Percentiles rank a stretch among this genome's conserved stretches.
These are phyloP conservation scores for Aphidoletes aphidimyza DNA, from an alignment of 2,888 invertebrate species.

Conservation along the genomic window DNA sequence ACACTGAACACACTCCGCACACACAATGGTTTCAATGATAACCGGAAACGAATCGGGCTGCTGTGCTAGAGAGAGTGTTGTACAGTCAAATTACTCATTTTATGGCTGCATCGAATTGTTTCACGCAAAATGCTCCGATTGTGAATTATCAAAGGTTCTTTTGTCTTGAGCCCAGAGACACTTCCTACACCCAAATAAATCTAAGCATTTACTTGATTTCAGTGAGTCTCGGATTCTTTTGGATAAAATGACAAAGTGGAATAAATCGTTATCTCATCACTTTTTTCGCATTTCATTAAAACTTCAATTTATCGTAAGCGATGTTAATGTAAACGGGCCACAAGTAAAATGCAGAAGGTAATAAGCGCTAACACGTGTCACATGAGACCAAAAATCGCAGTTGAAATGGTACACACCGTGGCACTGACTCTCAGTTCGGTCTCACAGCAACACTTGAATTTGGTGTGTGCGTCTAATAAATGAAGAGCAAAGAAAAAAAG, in stretches of 20 bases:
- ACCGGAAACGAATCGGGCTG: neutral
- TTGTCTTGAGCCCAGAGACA: too few species aligned
- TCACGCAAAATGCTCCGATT: neutral
- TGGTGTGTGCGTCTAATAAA: neutral
- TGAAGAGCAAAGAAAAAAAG: neutral
- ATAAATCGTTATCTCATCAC: neutral
- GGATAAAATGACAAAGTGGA: neutral
- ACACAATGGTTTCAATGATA: conserved; percentile 16
- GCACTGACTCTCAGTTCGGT: too few species aligned
- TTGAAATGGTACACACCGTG: too few species aligned
- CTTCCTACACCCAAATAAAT: too few species aligned
- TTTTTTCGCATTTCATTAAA: conserved; percentile 19
- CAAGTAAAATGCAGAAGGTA: conserved; percentile 3
- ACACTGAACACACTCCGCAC: neutral
- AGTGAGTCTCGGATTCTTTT: neutral
- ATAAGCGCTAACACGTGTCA: conserved; percentile 31
- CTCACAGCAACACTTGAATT: neutral
- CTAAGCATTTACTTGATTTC: neutral
- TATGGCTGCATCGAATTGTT: conserved; percentile 27
- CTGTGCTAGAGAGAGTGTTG: neutral
- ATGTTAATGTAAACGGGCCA: neutral
- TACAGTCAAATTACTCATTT: conserved; percentile 4
- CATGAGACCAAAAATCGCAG: neutral
- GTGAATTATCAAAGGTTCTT: too few species aligned
- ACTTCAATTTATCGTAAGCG: neutral